Conservation (phyloP, 2,797 vertebrate species). For the Enteromius radiatus region DNA sequence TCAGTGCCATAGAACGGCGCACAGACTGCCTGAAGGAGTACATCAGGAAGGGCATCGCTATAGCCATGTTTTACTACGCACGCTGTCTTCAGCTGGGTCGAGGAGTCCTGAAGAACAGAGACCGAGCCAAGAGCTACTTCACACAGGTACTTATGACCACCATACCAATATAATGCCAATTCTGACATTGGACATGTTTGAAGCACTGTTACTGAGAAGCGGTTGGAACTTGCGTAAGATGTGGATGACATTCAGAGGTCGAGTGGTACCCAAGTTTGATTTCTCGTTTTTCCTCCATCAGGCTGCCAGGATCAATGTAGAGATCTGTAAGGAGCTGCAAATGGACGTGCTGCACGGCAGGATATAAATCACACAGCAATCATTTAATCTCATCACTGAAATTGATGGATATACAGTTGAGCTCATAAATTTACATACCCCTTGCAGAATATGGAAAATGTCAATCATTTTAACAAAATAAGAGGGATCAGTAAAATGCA, state of each 20-base stretch:
- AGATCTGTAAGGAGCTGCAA: slow-evolving; percentile 55
- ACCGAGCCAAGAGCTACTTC: slow-evolving; percentile 70
- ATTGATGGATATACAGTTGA: background rate
- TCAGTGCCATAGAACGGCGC: slow-evolving; percentile 64
- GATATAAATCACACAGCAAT: slow-evolving; percentile 26
- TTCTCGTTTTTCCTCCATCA: background rate
- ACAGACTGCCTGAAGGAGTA: slow-evolving; percentile 75
- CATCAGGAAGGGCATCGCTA: slow-evolving; percentile 74
- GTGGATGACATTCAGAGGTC: background rate
- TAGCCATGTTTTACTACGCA: slow-evolving; percentile 79
- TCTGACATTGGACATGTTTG: background rate
- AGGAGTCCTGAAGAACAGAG: slow-evolving; percentile 70
- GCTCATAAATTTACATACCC: no score
- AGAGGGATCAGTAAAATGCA: no score
- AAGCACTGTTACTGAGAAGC: background rate
- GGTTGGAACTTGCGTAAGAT: background rate
- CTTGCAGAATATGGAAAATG: no score
- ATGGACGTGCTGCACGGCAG: slow-evolving; percentile 37
- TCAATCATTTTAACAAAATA: no score
- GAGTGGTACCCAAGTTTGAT: background rate
- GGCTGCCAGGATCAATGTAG: slow-evolving; percentile 31
- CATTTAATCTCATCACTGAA: no score
- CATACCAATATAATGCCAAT: background rate
- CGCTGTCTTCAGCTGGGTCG: slow-evolving; percentile 79
- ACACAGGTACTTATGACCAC: slow-evolving; percentile 67